Evolutionary conservation across 2,113 vertebrate genomes (phyloP).

Genomic region (Lampris megalopsis): DNA sequence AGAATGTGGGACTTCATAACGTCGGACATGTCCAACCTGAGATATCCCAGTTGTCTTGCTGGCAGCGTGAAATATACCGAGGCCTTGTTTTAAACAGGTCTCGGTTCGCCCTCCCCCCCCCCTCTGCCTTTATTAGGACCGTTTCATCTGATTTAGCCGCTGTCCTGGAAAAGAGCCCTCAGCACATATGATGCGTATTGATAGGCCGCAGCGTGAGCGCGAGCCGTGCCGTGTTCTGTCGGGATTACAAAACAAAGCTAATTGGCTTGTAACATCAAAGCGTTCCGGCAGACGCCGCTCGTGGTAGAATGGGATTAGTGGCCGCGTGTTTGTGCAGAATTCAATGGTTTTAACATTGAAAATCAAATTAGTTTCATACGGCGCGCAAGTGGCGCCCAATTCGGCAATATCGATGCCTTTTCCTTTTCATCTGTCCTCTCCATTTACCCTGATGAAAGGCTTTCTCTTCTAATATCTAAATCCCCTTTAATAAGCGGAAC

Average conservation of each 20-base stretch:
- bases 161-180: neutral
- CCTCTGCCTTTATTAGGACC: conserved; percentile 2
- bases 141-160: conserved; percentile 13
- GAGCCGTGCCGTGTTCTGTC: neutral
- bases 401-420: conserved; percentile 4
- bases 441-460: conserved; percentile 42
- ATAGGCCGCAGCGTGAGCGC: neutral
- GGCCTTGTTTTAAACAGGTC: conserved; percentile 46
- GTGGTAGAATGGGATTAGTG: conserved; percentile 30
- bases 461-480: conserved; percentile 52
- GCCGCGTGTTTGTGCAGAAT: conserved; percentile 34
- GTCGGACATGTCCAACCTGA: too few relatives aligned
- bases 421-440: conserved; percentile 46
- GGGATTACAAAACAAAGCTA: conserved; percentile 40
- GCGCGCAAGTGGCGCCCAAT: conserved; percentile 18
- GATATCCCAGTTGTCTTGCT: too few relatives aligned
- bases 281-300: conserved; percentile 26
- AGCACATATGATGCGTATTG: neutral
- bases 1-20: too few relatives aligned
- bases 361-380: conserved; percentile 43
- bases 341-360: conserved; percentile 30
- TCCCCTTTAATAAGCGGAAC: conserved; percentile 46
- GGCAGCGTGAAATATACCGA: neutral
- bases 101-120: neutral
- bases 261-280: conserved; percentile 58